Percentiles rank a stretch among this genome's conserved stretches.
These are phyloP conservation scores for Hippoglossus hippoglossus DNA, from an alignment of 2,797 vertebrate genomes.

Conservation along the genomic window DNA sequence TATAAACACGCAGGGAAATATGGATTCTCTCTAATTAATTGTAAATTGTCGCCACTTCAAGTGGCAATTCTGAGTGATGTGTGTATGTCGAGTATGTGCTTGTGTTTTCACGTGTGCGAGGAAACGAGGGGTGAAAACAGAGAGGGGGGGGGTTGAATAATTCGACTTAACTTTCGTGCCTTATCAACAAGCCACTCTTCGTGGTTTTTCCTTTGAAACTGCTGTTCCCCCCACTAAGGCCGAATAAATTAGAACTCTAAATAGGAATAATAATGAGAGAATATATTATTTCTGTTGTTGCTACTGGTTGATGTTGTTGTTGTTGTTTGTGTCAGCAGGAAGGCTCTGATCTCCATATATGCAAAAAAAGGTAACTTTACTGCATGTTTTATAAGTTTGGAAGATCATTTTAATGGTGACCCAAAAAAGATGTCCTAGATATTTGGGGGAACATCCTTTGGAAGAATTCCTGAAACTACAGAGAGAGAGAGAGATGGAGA, in stretches of 20 bases:
- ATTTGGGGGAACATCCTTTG: slow-evolving; percentile 79
- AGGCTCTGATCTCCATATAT: slow-evolving; percentile 82
- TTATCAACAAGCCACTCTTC: slow-evolving; percentile 80
- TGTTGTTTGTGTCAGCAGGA: slow-evolving; percentile 78
- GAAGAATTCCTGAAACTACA: slow-evolving; percentile 80
- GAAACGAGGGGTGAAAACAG: slow-evolving; percentile 48
- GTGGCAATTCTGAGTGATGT: slow-evolving; percentile 62
- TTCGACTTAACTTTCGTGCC: slow-evolving; percentile 76
- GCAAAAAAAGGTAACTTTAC: slow-evolving; percentile 80
- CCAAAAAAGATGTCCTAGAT: slow-evolving; percentile 87
- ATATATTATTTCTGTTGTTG: slow-evolving; percentile 83
- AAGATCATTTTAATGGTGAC: slow-evolving; percentile 81
- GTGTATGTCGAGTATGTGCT: slow-evolving; percentile 46
- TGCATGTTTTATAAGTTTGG: slow-evolving; percentile 82
- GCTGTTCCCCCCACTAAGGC: slow-evolving; percentile 78
- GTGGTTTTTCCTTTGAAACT: slow-evolving; percentile 82
- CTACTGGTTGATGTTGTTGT: slow-evolving; percentile 80
- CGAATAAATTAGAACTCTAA: slow-evolving; percentile 83
- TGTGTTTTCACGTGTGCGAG: slow-evolving; percentile 57
- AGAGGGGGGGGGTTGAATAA: slow-evolving; percentile 63
- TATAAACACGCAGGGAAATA: slow-evolving; percentile 66
- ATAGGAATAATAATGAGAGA: slow-evolving; percentile 84
- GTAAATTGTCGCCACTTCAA: slow-evolving; percentile 71
- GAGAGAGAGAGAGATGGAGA: slow-evolving; percentile 42
- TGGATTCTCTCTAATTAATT: slow-evolving; percentile 74